A percentile compares a stretch with the other conserved stretches of the same genome.
These are phyloP conservation scores for Hippocampus zosterae DNA, from an alignment of 2,113 vertebrate genomes.

Conservation along the genomic window DNA sequence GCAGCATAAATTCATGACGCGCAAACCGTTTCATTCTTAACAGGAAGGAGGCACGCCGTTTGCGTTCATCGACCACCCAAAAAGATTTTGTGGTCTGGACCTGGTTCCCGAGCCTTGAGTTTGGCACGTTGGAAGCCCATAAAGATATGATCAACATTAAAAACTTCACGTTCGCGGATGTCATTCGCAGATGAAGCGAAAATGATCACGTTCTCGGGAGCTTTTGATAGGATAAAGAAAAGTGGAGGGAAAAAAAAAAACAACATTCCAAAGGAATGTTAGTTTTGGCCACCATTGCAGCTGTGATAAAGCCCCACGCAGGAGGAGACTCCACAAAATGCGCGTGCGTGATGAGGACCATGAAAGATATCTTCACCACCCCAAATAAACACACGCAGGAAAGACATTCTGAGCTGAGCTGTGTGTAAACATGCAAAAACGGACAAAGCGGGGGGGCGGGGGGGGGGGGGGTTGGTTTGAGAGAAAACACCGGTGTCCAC, in stretches of 20 bases:
- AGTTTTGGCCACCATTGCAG: background rate
- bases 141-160: background rate
- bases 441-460: background rate
- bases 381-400: slow-evolving; percentile 1
- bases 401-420: background rate
- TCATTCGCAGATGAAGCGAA: background rate
- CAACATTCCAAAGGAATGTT: background rate
- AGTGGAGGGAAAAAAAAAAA: background rate
- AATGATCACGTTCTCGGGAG: background rate
- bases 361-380: slow-evolving; percentile 1
- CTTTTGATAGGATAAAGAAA: background rate
- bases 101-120: background rate
- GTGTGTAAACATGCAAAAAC: background rate
- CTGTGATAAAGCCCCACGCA: background rate
- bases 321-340: background rate
- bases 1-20: too few relatives aligned
- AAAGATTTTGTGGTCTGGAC: too few relatives aligned
- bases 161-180: background rate
- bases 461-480: background rate
- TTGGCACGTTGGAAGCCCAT: background rate
- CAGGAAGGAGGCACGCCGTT: background rate
- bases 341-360: background rate
- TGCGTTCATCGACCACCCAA: background rate
- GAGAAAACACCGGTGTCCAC: background rate
- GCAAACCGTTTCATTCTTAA: too few relatives aligned